phyloP scores from a whole-genome alignment of 1,140 invertebrate species.

The Drosophila novamexicana region DNA sequence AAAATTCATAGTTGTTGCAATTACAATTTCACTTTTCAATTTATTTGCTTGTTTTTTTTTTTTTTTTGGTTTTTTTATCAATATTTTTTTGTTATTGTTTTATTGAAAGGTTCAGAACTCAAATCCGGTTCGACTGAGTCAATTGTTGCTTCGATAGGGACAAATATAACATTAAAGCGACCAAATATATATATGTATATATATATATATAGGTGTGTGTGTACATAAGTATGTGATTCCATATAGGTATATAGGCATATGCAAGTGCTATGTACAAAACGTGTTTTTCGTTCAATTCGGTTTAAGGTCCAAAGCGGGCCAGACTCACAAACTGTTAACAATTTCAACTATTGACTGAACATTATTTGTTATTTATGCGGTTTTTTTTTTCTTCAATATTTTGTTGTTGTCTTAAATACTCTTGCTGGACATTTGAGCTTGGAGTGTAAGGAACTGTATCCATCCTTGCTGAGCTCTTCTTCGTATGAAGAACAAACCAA shows the following conservation, averaged over 20 bases:
- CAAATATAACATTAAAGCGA: constrained; percentile 15
- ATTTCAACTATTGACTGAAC: neutral
- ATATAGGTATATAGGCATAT: neutral
- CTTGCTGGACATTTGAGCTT: no score
- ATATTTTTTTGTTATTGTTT: neutral
- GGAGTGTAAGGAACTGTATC: no score
- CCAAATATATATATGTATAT: constrained; percentile 21
- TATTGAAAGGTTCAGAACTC: constrained; percentile 29
- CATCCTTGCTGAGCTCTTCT: no score
- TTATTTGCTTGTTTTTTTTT: constrained; percentile 26
- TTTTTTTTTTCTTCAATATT: neutral
- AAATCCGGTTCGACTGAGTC: constrained; percentile 7
- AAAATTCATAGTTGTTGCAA: constrained; percentile 14
- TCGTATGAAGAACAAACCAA: no score
- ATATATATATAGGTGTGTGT: neutral
- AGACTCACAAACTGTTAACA: neutral
- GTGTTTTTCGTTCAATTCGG: neutral
- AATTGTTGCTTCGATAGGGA: constrained; percentile 7
- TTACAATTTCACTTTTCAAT: constrained; percentile 38
- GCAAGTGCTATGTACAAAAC: constrained; percentile 23
- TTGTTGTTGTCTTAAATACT: neutral
- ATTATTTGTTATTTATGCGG: constrained; percentile 6
- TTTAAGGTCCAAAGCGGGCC: neutral
- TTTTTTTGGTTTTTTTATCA: constrained; percentile 15
- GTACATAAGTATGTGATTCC: no score